Evolutionary conservation across 2,113 vertebrate genomes (phyloP).

Genomic region (Poecilia latipinna): DNA sequence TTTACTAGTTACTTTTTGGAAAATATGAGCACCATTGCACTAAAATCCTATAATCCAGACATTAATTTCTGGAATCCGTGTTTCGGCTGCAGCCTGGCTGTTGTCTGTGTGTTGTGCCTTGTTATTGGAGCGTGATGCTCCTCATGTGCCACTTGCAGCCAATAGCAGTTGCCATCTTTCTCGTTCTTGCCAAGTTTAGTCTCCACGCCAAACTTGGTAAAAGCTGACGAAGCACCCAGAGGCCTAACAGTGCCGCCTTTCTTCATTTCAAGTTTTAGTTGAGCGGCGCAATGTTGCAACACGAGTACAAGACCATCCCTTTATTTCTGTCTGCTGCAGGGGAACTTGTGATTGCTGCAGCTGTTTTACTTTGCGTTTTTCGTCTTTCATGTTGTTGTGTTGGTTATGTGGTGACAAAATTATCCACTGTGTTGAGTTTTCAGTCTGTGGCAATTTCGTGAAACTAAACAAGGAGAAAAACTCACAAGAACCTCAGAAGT

Average conservation of each 20-base stretch:
- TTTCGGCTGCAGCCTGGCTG: background rate
- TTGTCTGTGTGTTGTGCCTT: conserved; percentile 17
- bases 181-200: conserved; percentile 38
- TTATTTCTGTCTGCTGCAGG: background rate
- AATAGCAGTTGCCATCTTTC: conserved; percentile 28
- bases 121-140: conserved; percentile 2
- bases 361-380: background rate
- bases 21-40: conserved; percentile 13
- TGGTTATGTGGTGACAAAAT: no score
- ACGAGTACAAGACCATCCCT: no score
- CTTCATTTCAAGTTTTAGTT: background rate
- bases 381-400: background rate
- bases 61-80: conserved; percentile 4
- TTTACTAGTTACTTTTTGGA: conserved; percentile 22
- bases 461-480: no score
- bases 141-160: conserved; percentile 28
- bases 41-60: conserved; percentile 4
- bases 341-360: background rate
- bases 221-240: conserved; percentile 7
- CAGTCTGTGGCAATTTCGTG: no score
- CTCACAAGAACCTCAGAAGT: no score
- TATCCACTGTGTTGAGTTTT: no score
- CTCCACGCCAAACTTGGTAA: conserved; percentile 39
- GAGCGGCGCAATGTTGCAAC: background rate
- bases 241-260: conserved; percentile 20